These are phyloP conservation scores for Sylvilagus floridanus DNA, from an alignment of 2,797 vertebrate species.

Conservation along the genomic window DNA sequence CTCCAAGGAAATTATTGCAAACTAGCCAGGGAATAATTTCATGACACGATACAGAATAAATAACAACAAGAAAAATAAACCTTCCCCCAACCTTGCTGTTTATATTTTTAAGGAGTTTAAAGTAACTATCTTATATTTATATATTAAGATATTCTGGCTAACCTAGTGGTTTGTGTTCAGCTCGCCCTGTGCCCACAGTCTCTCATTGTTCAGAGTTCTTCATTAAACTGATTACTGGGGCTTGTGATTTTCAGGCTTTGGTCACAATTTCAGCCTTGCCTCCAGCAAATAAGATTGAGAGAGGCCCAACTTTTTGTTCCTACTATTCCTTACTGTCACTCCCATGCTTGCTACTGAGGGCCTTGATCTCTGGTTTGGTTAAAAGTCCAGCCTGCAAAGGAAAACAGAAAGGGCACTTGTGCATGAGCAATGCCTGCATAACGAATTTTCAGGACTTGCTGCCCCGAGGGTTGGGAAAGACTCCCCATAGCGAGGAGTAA, in stretches of 20 bases:
- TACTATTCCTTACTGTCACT: neutral
- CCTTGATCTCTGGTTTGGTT: neutral
- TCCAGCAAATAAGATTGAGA: neutral
- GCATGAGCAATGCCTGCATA: neutral
- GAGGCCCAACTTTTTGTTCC: neutral
- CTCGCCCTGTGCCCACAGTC: neutral
- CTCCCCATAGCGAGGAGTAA: neutral
- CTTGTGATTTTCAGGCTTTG: neutral
- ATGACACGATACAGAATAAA: slow-evolving; percentile 62
- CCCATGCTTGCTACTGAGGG: neutral
- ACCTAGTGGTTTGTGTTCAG: neutral
- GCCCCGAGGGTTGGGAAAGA: neutral
- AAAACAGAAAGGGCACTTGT: neutral
- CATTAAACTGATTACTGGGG: slow-evolving; percentile 1
- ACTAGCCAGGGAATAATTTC: slow-evolving; percentile 57
- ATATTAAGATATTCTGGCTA: slow-evolving; percentile 20
- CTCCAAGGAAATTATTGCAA: slow-evolving; percentile 69
- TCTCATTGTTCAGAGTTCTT: slow-evolving; percentile 16
- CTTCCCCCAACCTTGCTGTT: slow-evolving; percentile 36
- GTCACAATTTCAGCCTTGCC: neutral
- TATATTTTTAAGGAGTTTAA: slow-evolving; percentile 1
- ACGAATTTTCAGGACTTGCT: neutral
- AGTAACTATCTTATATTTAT: slow-evolving; percentile 19
- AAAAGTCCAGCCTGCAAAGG: neutral
- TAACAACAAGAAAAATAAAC: neutral